Conservation (phyloP, 2,888 invertebrate genomes). For the Microctonus hyperodae region DNA sequence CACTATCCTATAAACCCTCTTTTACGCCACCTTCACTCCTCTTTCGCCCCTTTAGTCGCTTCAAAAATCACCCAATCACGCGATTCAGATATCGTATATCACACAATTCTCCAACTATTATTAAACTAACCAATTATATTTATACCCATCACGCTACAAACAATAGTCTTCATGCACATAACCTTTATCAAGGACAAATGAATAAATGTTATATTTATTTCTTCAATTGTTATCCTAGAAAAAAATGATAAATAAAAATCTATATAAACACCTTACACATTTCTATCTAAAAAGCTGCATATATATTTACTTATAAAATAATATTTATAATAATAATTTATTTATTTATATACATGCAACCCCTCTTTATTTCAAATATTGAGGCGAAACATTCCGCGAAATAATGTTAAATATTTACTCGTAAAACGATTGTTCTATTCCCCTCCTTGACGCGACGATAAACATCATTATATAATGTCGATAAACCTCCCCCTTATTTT, state of each 20-base stretch:
- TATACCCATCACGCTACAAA: neutral
- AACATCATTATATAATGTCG: conserved; percentile 64
- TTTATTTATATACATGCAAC: neutral
- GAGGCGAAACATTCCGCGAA: conserved; percentile 62
- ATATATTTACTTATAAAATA: too few relatives aligned
- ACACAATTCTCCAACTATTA: neutral
- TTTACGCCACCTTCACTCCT: neutral
- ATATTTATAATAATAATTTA: neutral
- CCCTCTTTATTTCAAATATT: conserved; percentile 24
- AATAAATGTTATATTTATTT: neutral
- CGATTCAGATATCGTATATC: conserved; percentile 26
- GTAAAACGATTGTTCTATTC: conserved; percentile 51
- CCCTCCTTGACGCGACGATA: conserved; percentile 52
- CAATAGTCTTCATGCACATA: neutral
- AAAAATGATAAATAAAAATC: too few relatives aligned
- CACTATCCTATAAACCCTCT: neutral
- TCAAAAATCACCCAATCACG: conserved; percentile 25
- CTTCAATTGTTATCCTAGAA: too few relatives aligned
- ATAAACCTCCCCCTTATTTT: conserved; percentile 48
- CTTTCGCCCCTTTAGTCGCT: neutral
- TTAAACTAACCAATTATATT: conserved; percentile 2
- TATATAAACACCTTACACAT: too few relatives aligned
- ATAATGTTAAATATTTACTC: conserved; percentile 64
- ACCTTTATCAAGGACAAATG: neutral
- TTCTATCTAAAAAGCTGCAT: neutral